Evolutionary conservation across 2,797 vertebrate genomes (phyloP).

Genomic region (Danio choprae): DNA sequence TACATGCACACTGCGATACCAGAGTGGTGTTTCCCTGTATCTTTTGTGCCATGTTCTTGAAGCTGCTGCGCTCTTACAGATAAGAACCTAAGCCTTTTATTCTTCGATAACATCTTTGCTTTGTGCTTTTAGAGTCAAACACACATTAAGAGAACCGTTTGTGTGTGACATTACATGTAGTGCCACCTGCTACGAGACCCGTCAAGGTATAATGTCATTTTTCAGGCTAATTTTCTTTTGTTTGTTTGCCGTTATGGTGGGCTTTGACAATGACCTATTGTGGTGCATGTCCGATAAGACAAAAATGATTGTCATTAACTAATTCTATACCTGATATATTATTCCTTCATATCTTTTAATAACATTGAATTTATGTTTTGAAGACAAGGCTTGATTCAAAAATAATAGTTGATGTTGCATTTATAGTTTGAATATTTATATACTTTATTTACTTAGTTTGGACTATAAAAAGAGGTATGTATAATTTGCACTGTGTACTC

Average conservation of each 20-base stretch:
- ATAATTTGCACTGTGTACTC: not conserved
- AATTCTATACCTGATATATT: not conserved
- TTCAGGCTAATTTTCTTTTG: slow-evolving; percentile 13
- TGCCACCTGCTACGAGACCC: not conserved
- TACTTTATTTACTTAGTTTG: not conserved
- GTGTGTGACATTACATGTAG: not conserved
- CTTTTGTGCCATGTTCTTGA: slow-evolving; percentile 15
- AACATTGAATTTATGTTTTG: not conserved
- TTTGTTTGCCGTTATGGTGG: not conserved
- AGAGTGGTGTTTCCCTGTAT: slow-evolving; percentile 10
- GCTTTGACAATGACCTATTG: slow-evolving; percentile 18
- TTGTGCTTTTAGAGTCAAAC: slow-evolving; percentile 28
- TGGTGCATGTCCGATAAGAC: not conserved
- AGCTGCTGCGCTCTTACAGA: slow-evolving; percentile 20
- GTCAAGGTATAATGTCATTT: slow-evolving; percentile 39
- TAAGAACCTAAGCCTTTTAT: slow-evolving; percentile 45
- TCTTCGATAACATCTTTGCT: slow-evolving; percentile 33
- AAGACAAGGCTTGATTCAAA: not conserved
- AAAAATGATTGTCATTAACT: slow-evolving; percentile 18
- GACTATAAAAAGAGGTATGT: not conserved
- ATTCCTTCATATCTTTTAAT: not conserved
- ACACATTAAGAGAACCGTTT: slow-evolving; percentile 31
- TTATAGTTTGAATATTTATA: not conserved
- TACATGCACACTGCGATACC: slow-evolving; percentile 18
- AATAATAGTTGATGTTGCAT: not conserved